Evolutionary conservation across 2,888 invertebrate species (phyloP).

Genomic region (Trichogramma dendrolimi): DNA sequence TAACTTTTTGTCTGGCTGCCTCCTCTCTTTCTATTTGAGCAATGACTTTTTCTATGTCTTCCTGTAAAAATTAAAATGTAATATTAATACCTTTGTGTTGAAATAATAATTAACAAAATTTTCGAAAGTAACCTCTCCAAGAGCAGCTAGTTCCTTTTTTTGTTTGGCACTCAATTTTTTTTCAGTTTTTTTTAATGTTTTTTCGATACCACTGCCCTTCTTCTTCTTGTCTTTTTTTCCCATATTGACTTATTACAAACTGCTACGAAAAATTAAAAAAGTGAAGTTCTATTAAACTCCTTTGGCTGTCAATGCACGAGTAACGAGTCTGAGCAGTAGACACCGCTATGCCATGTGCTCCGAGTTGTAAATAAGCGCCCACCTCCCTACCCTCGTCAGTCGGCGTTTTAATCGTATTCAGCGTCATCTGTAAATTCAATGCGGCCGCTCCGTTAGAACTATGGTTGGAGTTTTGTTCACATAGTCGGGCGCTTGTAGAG

Average conservation of each 20-base stretch:
- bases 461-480: too few relatives aligned
- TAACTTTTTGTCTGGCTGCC: conserved; percentile 63
- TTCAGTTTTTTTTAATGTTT: conserved; percentile 86
- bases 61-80: conserved; percentile 52
- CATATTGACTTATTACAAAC: conserved; percentile 54
- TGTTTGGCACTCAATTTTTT: conserved; percentile 79
- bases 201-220: conserved; percentile 85
- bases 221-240: conserved; percentile 83
- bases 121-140: conserved; percentile 70
- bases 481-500: too few relatives aligned
- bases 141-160: conserved; percentile 75
- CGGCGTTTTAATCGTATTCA: too few relatives aligned
- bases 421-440: too few relatives aligned
- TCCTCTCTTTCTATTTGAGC: conserved; percentile 76
- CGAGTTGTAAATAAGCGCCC: too few relatives aligned
- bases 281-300: not conserved
- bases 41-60: conserved; percentile 77
- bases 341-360: too few relatives aligned
- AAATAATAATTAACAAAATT: conserved; percentile 8
- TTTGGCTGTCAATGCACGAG: too few relatives aligned
- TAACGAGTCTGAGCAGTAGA: too few relatives aligned
- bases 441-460: too few relatives aligned
- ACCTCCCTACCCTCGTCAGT: too few relatives aligned
- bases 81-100: conserved; percentile 3
- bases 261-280: not conserved